Conservation (phyloP, 2,888 invertebrate genomes). For the Apoderus coryli region DNA sequence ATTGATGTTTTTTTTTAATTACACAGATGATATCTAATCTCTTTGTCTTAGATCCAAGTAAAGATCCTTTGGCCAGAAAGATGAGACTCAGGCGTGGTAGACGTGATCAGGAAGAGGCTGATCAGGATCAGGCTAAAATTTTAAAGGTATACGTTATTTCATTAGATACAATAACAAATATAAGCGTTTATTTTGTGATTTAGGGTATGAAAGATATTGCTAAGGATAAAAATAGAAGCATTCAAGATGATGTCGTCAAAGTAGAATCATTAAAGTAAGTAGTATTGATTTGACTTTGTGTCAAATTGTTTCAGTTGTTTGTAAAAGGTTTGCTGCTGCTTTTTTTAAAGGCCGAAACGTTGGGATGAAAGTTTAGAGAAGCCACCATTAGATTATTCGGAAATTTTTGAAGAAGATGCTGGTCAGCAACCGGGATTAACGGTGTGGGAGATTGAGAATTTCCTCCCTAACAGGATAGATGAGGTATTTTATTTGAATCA, state of each 20-base stretch:
- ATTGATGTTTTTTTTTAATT: too few relatives aligned
- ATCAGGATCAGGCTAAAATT: slow-evolving; percentile 78
- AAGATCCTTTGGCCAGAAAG: slow-evolving; percentile 91
- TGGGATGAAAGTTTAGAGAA: slow-evolving; percentile 95
- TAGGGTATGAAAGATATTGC: slow-evolving; percentile 77
- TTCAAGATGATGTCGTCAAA: slow-evolving; percentile 48
- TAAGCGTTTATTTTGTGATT: slow-evolving; percentile 16
- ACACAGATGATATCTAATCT: too few relatives aligned
- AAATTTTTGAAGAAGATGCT: slow-evolving; percentile 91
- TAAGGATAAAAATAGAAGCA: slow-evolving; percentile 64
- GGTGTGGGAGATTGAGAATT: slow-evolving; percentile 99
- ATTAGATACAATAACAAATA: slow-evolving; percentile 6
- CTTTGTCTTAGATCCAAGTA: slow-evolving; percentile 41
- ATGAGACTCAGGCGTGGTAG: slow-evolving; percentile 72
- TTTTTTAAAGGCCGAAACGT: slow-evolving; percentile 60
- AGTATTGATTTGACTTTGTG: slow-evolving; percentile 3
- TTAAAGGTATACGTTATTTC: slow-evolving; percentile 41
- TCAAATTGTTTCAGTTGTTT: background rate
- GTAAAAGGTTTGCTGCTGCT: slow-evolving; percentile 1
- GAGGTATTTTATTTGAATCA: too few relatives aligned
- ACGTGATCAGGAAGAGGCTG: slow-evolving; percentile 65
- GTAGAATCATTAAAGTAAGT: slow-evolving; percentile 58
- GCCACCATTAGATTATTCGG: slow-evolving; percentile 91
- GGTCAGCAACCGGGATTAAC: slow-evolving; percentile 85
- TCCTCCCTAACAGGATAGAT: slow-evolving; percentile 87